These are phyloP conservation scores for Hyperoodon ampullatus DNA, from an alignment of 2,113 vertebrate species.

Conservation along the genomic window DNA sequence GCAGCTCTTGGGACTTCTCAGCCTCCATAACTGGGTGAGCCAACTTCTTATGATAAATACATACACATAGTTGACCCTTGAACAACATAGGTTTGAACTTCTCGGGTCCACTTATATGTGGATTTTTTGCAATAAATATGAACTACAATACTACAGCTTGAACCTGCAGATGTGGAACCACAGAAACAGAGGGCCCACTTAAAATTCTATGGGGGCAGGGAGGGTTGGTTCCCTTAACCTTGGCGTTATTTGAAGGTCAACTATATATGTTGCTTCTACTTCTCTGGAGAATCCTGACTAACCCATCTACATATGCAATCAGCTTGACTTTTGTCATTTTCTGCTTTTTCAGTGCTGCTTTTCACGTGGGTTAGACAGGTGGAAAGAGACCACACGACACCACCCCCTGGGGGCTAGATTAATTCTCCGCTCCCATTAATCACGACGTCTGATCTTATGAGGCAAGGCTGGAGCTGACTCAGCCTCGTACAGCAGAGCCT, in stretches of 20 bases:
- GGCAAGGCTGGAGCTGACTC: too few relatives aligned
- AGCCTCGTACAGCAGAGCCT: background rate
- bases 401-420: background rate
- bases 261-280: background rate
- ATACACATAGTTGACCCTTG: background rate
- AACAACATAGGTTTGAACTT: background rate
- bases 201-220: background rate
- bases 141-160: background rate
- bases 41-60: background rate
- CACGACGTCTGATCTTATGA: accelerated
- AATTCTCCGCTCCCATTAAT: background rate
- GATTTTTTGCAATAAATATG: background rate
- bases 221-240: background rate
- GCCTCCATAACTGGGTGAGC: background rate
- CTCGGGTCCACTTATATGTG: background rate
- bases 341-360: background rate
- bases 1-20: background rate
- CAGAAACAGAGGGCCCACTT: too few relatives aligned
- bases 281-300: background rate
- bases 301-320: background rate
- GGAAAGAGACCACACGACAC: background rate
- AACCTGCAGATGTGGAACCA: background rate
- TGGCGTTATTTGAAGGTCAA: background rate
- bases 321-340: background rate
- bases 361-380: background rate